Base-by-base conservation (phyloP, 2,888 invertebrate species). In the Selenia dentaria region DNA sequence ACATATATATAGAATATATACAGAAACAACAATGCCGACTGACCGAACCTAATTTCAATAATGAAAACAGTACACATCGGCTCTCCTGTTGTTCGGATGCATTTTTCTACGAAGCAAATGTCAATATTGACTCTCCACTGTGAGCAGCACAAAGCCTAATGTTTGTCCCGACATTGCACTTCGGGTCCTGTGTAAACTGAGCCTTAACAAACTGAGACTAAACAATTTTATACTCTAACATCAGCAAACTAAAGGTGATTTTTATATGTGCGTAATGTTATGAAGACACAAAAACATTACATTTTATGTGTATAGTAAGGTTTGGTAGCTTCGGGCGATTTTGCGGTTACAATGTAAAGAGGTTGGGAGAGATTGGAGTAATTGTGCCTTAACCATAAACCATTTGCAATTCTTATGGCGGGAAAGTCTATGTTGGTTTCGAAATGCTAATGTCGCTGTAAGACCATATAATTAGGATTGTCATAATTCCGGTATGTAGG, bases 151-250 rank as follows among this genome's bases (percentile, higher is more conserved):
- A 89, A 89, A 84, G 86, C 81, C 73, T 81, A 62, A 79, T 85
- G 83, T 90, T 90, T 89, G 83, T 71, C 76, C 65, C 83, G 71
- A 75, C 82, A 79, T 87, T 89, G 90, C 90, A 89, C 88, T 89
- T 85, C 77, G 81, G 72, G 74, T 89, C 89, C 89, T 90, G 75
- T 83, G 87, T 83, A 89, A 87, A 90, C 89, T 74, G 61, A 54
- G 69, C 79, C 76, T 82, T 74, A 87, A 4, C 14, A 18, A 3
- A 6, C 3, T 10, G 13, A 38, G 1, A 18, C 5, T 34, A 22
- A 10, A 10, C 9, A 1, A 46, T n/a, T 46, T 13, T n/a, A 18
- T 1, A 14, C 26, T 16, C 0, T 40, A 40, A 32, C 3, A 0
- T 2, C 26, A 1, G 3, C 1, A 1, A 4, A 57, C 70, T 71